These are phyloP conservation scores for Antennarius striatus DNA, from an alignment of 2,113 vertebrate species.

Conservation along the genomic window DNA sequence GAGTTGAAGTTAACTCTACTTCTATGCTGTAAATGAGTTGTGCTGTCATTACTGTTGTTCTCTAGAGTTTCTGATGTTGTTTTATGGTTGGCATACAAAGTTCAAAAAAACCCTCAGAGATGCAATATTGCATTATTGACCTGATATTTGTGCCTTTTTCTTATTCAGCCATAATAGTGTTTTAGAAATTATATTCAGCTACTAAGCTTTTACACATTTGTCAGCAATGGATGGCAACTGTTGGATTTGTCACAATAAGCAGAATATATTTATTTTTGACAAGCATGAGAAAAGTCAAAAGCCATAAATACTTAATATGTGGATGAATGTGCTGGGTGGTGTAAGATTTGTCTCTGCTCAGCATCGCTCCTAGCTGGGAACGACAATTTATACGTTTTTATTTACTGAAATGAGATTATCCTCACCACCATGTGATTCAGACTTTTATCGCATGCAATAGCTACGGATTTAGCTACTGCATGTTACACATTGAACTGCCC, in stretches of 20 bases:
- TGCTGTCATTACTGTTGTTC: conserved; percentile 22
- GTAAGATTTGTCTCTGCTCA: conserved; percentile 6
- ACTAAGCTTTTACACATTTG: conserved; percentile 10
- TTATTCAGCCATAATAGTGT: not conserved
- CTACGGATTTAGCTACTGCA: conserved; percentile 30
- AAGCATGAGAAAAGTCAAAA: conserved; percentile 36
- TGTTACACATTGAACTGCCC: conserved; percentile 43
- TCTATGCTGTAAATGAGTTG: conserved; percentile 42
- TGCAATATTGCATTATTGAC: not conserved
- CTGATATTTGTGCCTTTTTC: conserved; percentile 3
- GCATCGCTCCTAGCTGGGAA: conserved; percentile 15
- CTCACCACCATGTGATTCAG: not conserved
- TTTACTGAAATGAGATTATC: not conserved
- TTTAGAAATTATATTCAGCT: conserved; percentile 6
- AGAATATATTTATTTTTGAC: conserved; percentile 64
- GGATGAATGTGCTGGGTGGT: conserved; percentile 15
- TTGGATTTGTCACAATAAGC: conserved; percentile 45
- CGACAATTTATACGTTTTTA: not conserved
- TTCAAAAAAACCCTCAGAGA: too few relatives aligned
- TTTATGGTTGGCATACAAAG: too few relatives aligned
- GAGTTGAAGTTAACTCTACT: conserved; percentile 1
- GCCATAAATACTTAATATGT: conserved; percentile 23
- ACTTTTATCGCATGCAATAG: not conserved
- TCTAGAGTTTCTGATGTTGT: not conserved
- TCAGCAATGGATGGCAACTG: conserved; percentile 22